phyloP scores from a whole-genome alignment of 2,797 vertebrate genomes.

The Dipus sagitta region DNA sequence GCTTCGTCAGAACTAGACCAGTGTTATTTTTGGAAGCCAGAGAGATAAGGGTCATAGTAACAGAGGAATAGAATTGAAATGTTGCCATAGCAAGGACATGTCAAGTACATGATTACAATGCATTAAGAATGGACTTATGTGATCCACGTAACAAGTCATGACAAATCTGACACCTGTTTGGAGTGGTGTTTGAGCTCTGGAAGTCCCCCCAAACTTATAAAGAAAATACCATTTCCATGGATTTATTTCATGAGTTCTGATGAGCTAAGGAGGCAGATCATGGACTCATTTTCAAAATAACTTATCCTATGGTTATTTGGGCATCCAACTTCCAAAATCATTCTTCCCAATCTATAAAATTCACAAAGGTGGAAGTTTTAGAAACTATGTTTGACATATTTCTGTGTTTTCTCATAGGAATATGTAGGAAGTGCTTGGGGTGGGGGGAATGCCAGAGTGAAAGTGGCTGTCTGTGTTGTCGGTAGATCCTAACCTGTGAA shows the following conservation, averaged over 20 bases:
- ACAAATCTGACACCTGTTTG: not conserved
- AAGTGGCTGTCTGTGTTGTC: conserved; percentile 53
- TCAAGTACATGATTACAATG: not conserved
- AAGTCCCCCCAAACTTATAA: conserved; percentile 5
- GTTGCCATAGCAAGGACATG: not conserved
- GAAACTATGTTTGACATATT: not conserved
- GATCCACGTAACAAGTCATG: conserved; percentile 9
- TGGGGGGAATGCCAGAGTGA: not conserved
- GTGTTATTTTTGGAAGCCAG: not conserved
- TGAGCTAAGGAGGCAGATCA: not conserved
- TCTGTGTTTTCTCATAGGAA: conserved; percentile 39
- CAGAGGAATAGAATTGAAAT: not conserved
- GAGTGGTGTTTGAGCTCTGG: not conserved
- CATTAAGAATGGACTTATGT: not conserved
- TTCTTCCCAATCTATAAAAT: conserved; percentile 24
- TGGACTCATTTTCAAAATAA: not conserved
- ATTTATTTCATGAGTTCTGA: not conserved
- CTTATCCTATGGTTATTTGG: conserved; percentile 35
- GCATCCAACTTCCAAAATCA: not conserved
- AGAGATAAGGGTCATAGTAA: conserved; percentile 24
- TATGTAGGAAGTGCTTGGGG: not conserved
- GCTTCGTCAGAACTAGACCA: not conserved
- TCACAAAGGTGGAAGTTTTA: not conserved
- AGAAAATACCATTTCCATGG: conserved; percentile 5
- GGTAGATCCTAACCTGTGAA: not conserved